Base-by-base conservation (phyloP, 2,888 invertebrate species). In the Polia nebulosa region DNA sequence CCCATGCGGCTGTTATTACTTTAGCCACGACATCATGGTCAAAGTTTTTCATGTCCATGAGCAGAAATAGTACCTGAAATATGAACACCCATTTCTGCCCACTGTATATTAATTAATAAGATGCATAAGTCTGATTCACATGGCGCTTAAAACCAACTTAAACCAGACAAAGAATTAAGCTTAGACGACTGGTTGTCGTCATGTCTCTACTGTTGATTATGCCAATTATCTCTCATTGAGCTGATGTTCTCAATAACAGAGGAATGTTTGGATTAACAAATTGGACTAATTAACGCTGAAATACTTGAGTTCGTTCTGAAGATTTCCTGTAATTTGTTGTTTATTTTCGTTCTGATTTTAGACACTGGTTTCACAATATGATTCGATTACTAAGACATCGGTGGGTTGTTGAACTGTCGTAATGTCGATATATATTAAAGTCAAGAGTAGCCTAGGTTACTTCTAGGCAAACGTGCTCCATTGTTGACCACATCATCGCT, bases 161-260 rank as follows among this genome's bases (percentile, higher is more conserved):
- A 74, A 61, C 63, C 55, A 62, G 74, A 47, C 22, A 29, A 20
- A 11, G 8, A 20, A 22, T 61, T 52, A 49, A 61, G 65, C 63
- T 72, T 52, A 65, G 53, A 49, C 22, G 57, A 60, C 51, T 27
- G 47, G 34, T 25, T 51, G 66, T 57, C 65, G 76, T 41, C 61
- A 51, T 72, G 69, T 73, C 63, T 57, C 72, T 75, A 39, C 69
- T 73, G 81, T 84, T 87, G 82, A 87, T 88, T 87, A 85, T 72
- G 72, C 72, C 87, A 88, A 88, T 88, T 87, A 87, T 78, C 60
- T 67, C 71, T 85, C 81, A 84, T 87, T 88, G 82, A 72, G 72
- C 81, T 83, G 80, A 87, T 85, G 80, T 78, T 75, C 77, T 78
- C 60, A 78, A 85, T 77, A 63, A 78, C 67, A 68, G 45, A 74